phyloP scores from a whole-genome alignment of 2,888 invertebrate genomes.

The Papilio gigon region DNA sequence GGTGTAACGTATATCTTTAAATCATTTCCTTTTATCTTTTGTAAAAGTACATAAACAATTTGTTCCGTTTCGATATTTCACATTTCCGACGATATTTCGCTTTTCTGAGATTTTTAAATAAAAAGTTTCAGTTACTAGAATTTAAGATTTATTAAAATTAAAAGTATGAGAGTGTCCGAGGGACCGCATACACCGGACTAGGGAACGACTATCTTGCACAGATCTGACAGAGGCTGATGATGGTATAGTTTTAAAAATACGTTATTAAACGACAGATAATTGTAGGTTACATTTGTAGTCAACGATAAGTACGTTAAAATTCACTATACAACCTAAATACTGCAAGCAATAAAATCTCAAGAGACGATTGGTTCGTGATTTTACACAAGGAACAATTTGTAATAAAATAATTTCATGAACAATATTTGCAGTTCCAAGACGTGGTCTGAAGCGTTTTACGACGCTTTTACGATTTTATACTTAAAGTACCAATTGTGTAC shows the following conservation, averaged over 20 bases:
- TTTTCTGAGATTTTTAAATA: background rate
- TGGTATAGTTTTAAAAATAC: too few species aligned
- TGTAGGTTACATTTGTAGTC: too few species aligned
- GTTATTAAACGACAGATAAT: too few species aligned
- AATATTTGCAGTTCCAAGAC: conserved; percentile 30
- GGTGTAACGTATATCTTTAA: conserved; percentile 13
- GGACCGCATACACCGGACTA: too few species aligned
- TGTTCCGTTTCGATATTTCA: background rate
- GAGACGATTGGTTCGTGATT: background rate
- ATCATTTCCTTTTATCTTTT: conserved; percentile 7
- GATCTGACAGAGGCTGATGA: too few species aligned
- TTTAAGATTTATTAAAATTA: background rate
- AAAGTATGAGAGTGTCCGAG: too few species aligned
- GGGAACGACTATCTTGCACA: too few species aligned
- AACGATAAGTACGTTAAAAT: too few species aligned
- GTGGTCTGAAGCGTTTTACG: conserved; percentile 52
- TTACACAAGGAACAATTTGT: conserved; percentile 8
- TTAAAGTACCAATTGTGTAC: conserved; percentile 25
- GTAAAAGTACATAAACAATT: background rate
- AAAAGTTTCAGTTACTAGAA: too few species aligned
- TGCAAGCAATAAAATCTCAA: background rate
- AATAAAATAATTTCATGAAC: conserved; percentile 35
- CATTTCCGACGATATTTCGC: background rate
- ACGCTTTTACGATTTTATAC: conserved; percentile 48
- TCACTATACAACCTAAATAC: background rate